These are phyloP conservation scores for Corythaixoides concolor DNA, from an alignment of 2,113 vertebrate species.

Conservation along the genomic window DNA sequence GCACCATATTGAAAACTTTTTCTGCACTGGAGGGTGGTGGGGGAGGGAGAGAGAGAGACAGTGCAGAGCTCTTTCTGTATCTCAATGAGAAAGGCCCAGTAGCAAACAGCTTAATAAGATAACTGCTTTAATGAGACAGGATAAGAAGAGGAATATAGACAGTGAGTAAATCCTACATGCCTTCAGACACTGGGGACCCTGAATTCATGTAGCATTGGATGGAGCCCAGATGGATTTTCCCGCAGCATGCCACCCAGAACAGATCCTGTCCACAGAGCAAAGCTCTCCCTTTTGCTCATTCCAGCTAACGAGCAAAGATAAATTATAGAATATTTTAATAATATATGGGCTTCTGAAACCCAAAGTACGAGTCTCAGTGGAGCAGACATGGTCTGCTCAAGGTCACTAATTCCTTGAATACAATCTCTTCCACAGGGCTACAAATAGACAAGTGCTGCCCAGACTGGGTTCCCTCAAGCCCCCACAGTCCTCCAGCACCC, in stretches of 20 bases:
- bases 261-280: neutral
- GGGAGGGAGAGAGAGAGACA: neutral
- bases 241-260: neutral
- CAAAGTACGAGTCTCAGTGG: accelerated
- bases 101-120: neutral
- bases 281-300: neutral
- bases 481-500: neutral
- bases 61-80: neutral
- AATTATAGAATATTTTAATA: neutral
- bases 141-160: neutral
- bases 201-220: accelerated
- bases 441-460: too few relatives aligned
- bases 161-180: neutral
- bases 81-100: neutral
- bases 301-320: neutral
- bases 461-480: neutral
- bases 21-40: neutral
- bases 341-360: neutral
- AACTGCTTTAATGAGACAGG: neutral
- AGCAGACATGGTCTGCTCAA: neutral
- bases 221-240: neutral
- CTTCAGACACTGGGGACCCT: accelerated
- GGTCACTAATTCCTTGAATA: neutral
- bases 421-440: neutral
- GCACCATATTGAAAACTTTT: neutral